Evolutionary conservation across 1,140 invertebrate species (phyloP).

Genomic region (Gonioctena quinquepunctata): DNA sequence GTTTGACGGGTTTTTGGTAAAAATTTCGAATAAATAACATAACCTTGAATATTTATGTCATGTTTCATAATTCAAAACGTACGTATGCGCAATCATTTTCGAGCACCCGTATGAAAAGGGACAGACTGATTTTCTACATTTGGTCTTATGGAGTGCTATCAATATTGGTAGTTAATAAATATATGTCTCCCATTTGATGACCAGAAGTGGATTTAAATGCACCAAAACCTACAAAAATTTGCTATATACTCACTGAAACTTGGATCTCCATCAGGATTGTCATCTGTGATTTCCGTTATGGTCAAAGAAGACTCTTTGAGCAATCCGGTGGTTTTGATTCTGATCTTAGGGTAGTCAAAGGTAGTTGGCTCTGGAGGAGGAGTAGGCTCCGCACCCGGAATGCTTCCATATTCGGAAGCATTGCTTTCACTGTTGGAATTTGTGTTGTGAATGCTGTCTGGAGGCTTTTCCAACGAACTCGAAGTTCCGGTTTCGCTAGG

Average conservation of each 20-base stretch:
- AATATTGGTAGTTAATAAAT: no score
- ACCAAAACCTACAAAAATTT: background rate
- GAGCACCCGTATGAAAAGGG: no score
- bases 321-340: conserved; percentile 49
- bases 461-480: background rate
- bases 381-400: conserved; percentile 45
- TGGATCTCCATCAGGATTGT: conserved; percentile 41
- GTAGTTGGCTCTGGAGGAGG: conserved; percentile 35
- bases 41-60: no score
- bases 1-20: no score
- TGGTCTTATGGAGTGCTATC: no score
- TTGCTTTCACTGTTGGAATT: conserved; percentile 20
- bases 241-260: conserved; percentile 32
- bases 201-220: no score
- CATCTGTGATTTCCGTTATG: conserved; percentile 50
- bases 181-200: no score
- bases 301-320: conserved; percentile 47
- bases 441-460: conserved; percentile 8
- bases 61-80: no score
- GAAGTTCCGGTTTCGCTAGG: background rate
- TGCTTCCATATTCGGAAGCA: conserved; percentile 32
- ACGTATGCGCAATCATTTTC: no score
- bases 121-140: no score
- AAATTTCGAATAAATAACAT: no score
- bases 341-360: conserved; percentile 48